Evolutionary conservation across 2,888 invertebrate genomes (phyloP).

Genomic region (Metellina segmentata): DNA sequence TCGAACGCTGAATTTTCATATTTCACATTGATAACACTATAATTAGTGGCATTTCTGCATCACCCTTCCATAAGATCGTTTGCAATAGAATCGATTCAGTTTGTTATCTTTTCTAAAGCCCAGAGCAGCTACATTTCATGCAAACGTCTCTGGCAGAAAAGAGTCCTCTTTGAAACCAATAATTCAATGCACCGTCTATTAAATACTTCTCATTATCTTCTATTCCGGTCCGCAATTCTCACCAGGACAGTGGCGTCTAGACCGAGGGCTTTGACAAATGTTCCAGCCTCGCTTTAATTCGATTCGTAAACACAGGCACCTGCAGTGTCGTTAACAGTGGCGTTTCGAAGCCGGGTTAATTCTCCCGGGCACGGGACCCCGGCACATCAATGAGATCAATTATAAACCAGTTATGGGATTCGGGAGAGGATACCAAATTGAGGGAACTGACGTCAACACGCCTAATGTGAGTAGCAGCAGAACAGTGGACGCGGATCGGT

Average conservation of each 20-base stretch:
- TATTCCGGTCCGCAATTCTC: neutral
- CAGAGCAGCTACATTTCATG: neutral
- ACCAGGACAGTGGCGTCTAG: neutral
- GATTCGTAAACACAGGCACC: slow-evolving; percentile 12
- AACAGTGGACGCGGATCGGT: neutral
- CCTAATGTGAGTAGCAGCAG: neutral
- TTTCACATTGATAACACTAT: no score
- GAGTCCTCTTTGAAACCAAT: neutral
- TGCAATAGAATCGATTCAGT: no score
- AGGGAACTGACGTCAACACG: neutral
- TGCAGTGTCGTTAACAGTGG: slow-evolving; percentile 17
- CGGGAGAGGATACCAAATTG: neutral
- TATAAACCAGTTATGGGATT: slow-evolving; percentile 21
- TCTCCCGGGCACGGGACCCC: neutral
- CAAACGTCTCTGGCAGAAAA: neutral
- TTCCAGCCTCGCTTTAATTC: slow-evolving; percentile 8
- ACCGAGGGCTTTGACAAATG: slow-evolving; percentile 23
- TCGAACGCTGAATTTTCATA: no score
- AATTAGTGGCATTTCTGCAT: no score
- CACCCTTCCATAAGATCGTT: no score
- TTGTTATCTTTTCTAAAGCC: no score
- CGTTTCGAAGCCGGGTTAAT: neutral
- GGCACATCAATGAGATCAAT: slow-evolving; percentile 34
- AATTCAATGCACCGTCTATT: neutral
- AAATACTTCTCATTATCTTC: neutral